phyloP scores from a whole-genome alignment of 2,888 invertebrate species.

The Dione juno region DNA sequence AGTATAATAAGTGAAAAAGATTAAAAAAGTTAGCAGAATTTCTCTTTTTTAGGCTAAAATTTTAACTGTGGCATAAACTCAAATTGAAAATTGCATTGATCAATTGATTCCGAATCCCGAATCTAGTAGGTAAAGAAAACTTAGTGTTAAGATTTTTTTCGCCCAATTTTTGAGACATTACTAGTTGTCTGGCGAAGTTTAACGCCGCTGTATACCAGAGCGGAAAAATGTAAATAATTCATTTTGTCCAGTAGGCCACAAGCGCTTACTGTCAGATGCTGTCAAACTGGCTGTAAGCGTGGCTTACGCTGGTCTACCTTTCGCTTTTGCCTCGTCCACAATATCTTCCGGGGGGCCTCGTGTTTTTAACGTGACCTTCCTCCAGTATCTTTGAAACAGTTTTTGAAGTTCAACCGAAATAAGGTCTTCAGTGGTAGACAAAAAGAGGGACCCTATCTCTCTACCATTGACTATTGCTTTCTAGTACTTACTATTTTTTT shows the following conservation, averaged over 20 bases:
- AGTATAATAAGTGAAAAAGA: not conserved
- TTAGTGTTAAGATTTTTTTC: not conserved
- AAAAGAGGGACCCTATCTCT: no score
- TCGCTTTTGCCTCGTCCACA: no score
- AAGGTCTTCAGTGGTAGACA: no score
- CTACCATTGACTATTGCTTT: no score
- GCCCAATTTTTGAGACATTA: not conserved
- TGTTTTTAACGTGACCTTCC: no score
- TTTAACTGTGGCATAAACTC: not conserved
- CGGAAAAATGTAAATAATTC: not conserved
- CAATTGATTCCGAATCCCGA: not conserved
- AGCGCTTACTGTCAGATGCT: no score
- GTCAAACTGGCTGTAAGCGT: no score
- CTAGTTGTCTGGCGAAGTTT: not conserved
- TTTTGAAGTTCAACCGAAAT: no score
- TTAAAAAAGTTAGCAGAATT: not conserved
- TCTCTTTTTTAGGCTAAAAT: not conserved
- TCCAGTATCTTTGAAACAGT: no score
- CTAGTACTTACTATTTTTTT: no score
- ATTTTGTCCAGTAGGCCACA: not conserved
- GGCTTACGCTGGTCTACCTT: no score
- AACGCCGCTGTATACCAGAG: not conserved
- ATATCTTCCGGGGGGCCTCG: no score
- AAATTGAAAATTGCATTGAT: not conserved
- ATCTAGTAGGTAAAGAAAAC: not conserved